Percentiles rank a stretch among this genome's conserved stretches.
These are phyloP conservation scores for Ictalurus punctatus DNA, from an alignment of 2,113 vertebrate genomes.

Conservation along the genomic window DNA sequence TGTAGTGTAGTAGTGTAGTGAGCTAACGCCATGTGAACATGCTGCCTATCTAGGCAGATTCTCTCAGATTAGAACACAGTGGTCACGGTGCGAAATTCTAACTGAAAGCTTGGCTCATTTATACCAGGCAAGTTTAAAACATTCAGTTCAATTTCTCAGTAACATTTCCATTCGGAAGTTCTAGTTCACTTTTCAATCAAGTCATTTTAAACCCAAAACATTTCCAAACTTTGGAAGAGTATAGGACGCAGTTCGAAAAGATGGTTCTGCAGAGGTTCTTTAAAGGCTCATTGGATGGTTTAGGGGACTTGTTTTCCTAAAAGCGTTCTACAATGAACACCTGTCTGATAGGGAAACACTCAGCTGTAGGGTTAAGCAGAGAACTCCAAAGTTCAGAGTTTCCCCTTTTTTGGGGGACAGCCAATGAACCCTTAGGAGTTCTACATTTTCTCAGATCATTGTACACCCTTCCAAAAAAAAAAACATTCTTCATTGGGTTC, in stretches of 20 bases:
- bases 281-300: background rate
- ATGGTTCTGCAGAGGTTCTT: background rate
- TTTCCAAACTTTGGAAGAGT: too few species aligned
- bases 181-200: background rate
- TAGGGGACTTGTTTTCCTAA: background rate
- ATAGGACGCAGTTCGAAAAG: background rate
- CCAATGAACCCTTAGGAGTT: too few species aligned
- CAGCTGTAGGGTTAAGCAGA: background rate
- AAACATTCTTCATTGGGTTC: too few species aligned
- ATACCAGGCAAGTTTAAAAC: too few species aligned
- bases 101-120: too few species aligned
- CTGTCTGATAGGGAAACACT: background rate
- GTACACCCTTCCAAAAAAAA: too few species aligned
- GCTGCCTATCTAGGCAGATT: background rate
- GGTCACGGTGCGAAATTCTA: background rate
- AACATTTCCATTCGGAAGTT: background rate
- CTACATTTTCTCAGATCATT: too few species aligned
- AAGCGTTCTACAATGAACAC: background rate
- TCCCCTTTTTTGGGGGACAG: too few species aligned
- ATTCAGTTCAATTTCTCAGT: too few species aligned
- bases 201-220: too few species aligned
- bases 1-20: background rate
- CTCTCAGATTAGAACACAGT: background rate
- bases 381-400: background rate
- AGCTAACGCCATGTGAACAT: background rate